Evolutionary conservation across 2,113 vertebrate genomes (phyloP), one percentile per base, ranked within the genome.

Genomic region (Litocranius walleri): DNA sequence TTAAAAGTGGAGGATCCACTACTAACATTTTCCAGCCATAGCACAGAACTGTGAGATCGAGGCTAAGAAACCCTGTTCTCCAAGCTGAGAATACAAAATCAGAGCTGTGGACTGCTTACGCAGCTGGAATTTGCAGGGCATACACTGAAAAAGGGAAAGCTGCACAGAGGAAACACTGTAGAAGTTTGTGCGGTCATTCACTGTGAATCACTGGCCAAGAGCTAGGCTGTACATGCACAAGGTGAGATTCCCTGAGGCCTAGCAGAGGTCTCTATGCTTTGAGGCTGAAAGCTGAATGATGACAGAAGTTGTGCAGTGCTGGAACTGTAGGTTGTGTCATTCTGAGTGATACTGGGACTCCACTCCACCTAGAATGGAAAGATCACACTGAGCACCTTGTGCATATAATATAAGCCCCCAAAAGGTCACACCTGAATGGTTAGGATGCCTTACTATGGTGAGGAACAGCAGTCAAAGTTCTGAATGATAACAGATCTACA

Each of bases 241-340:
- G 40, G 27, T 80, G 27, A 59, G 64, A 67, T 67, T 62, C 33
- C 14, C 40, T 64, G 52, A 74, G 33, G 29, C 7, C 48, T 9
- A 15, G n/a, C 7, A 29, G 56, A 62, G 48, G 50, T 48, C 1
- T 27, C 21, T 9, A 5, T 11, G 14, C 62, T 56, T 9, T 84
- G 93, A 74, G 33, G 30, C 52, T 54, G n/a, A 91, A 19, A 67
- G 11, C 3, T 3, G 5, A 85, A 85, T 57, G 48, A 80, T 21
- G 17, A 29, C 10, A 30, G 83, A 45, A 10, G 29, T 4, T n/a
- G 45, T 30, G 15, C n/a, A 50, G 19, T 48, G 27, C 3, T 82
- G 6, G 19, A 45, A n/a, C 1, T 4, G 27, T 50, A 54, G 4
- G 12, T 29, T 59, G 16, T 36, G 19, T 8, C 1, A 0, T 43